Evolutionary conservation across 2,113 vertebrate species (phyloP).

Genomic region (Sylvietta virens): DNA sequence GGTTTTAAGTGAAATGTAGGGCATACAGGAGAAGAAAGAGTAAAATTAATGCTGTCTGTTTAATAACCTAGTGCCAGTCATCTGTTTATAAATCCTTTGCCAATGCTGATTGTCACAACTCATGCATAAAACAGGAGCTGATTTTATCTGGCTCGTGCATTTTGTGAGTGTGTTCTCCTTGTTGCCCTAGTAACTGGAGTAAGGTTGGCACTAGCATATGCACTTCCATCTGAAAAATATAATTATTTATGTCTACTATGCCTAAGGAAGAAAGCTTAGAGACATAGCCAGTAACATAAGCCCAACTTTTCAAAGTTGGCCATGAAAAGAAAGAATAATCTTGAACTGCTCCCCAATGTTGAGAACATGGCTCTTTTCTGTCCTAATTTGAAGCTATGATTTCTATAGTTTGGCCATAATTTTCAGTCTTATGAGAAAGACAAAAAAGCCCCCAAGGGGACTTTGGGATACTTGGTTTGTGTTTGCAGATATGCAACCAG

Average conservation of each 20-base stretch:
- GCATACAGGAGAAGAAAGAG: not conserved
- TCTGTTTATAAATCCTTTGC: not conserved
- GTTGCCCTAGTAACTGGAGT: slow-evolving; percentile 19
- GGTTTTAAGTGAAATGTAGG: not conserved
- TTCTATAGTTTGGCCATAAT: not conserved
- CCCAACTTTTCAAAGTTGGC: not conserved
- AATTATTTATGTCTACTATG: not conserved
- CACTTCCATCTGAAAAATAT: not conserved
- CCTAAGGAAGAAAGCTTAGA: not conserved
- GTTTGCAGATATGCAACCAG: not conserved
- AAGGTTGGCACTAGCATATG: not conserved
- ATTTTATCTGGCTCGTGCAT: not conserved
- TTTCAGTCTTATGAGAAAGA: not conserved
- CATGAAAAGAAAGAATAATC: not conserved
- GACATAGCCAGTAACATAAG: not conserved
- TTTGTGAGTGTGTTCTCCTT: not conserved
- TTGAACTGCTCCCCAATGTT: fast-evolving
- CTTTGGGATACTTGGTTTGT: not conserved
- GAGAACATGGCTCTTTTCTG: not conserved
- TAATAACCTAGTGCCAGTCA: not conserved
- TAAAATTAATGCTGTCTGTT: not conserved
- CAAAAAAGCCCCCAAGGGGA: not conserved
- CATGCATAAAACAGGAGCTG: not conserved
- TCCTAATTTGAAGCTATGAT: not conserved
- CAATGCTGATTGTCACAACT: not conserved